Conservation (phyloP, 2,113 vertebrate species). For the Scomber scombrus region DNA sequence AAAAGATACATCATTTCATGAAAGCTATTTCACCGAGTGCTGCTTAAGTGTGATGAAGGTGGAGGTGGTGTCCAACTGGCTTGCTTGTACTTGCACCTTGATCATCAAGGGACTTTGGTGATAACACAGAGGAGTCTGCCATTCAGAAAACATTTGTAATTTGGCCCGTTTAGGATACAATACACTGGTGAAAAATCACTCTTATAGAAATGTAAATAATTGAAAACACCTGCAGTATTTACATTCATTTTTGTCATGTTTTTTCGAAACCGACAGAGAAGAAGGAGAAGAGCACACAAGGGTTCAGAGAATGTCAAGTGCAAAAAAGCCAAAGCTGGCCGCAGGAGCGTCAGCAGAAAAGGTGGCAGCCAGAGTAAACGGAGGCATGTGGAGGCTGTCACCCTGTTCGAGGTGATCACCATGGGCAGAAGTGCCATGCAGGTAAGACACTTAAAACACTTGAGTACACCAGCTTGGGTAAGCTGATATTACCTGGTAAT, state of each 20-base stretch:
- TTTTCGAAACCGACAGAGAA: slow-evolving; percentile 69
- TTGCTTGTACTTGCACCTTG: too few relatives aligned
- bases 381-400: slow-evolving; percentile 88
- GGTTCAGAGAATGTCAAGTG: slow-evolving; percentile 85
- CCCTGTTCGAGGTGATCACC: slow-evolving; percentile 91
- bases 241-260: not conserved
- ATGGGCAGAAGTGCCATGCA: slow-evolving; percentile 92
- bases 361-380: slow-evolving; percentile 69
- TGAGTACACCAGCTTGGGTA: not conserved
- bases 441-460: slow-evolving; percentile 79
- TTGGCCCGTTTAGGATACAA: not conserved
- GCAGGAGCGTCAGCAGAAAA: slow-evolving; percentile 67
- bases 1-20: not conserved
- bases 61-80: not conserved
- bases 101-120: too few relatives aligned
- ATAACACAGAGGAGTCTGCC: too few relatives aligned
- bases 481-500: not conserved
- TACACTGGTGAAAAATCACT: not conserved
- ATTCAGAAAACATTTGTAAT: too few relatives aligned
- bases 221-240: not conserved
- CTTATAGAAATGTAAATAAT: not conserved
- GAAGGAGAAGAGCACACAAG: slow-evolving; percentile 79
- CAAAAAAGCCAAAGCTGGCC: slow-evolving; percentile 70
- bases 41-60: not conserved
- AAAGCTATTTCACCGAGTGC: not conserved